These are phyloP conservation scores for Heterodera schachtii DNA, from an alignment of 1,140 invertebrate species.

Conservation along the genomic window DNA sequence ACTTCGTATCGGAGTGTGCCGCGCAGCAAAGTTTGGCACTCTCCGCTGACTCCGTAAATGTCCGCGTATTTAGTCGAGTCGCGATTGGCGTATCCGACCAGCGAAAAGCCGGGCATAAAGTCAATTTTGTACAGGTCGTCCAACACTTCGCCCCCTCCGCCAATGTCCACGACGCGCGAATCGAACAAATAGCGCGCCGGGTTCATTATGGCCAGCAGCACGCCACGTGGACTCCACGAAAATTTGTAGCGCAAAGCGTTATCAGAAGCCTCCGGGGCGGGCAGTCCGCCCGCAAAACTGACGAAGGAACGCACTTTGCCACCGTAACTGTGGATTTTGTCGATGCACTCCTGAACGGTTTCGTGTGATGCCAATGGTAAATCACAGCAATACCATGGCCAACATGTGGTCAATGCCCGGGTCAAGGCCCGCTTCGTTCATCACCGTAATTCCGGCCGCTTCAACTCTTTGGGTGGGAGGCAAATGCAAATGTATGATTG, in stretches of 20 bases:
- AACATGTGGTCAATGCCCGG: constrained; percentile 96
- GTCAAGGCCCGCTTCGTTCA: constrained; percentile 95
- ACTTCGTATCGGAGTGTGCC: constrained; percentile 82
- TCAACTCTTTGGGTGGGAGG: constrained; percentile 55
- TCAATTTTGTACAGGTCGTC: constrained; percentile 76
- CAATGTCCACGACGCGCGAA: constrained; percentile 85
- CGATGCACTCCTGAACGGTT: constrained; percentile 79
- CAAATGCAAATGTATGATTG: no score
- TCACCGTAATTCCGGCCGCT: constrained; percentile 82
- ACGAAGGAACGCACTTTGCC: constrained; percentile 79
- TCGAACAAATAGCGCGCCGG: constrained; percentile 84
- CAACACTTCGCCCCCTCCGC: constrained; percentile 84
- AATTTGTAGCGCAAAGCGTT: constrained; percentile 96
- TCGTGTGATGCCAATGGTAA: no score
- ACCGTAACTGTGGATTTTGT: constrained; percentile 79
- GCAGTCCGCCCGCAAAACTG: constrained; percentile 93
- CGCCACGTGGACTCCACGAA: constrained; percentile 70
- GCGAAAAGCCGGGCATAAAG: constrained; percentile 91
- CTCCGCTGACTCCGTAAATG: constrained; percentile 79
- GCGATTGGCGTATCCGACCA: constrained; percentile 94
- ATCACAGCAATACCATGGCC: constrained; percentile 72
- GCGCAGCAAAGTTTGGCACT: constrained; percentile 83
- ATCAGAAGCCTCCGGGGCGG: constrained; percentile 89
- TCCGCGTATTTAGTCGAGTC: constrained; percentile 87
- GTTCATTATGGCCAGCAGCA: constrained; percentile 78